A percentile compares a stretch with the other conserved stretches of the same genome.
Evolutionary conservation across 2,888 invertebrate species (phyloP).

Genomic region (Atethmia centrago): DNA sequence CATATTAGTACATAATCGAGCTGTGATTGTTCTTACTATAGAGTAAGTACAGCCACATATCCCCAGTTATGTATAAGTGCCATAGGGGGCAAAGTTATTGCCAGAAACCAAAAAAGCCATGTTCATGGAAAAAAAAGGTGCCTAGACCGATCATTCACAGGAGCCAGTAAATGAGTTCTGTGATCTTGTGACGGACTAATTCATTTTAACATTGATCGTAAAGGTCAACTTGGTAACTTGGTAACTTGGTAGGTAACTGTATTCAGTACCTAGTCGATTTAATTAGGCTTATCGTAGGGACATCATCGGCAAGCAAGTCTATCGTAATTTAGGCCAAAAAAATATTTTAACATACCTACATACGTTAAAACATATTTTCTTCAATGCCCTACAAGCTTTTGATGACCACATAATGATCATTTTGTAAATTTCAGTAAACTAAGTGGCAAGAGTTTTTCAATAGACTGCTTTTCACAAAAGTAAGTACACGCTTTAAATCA

Average conservation of each 20-base stretch:
- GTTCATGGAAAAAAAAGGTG: neutral
- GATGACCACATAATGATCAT: neutral
- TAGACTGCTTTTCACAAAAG: neutral
- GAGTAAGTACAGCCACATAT: too few relatives aligned
- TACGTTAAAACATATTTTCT: neutral
- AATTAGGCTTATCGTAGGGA: neutral
- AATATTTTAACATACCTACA: neutral
- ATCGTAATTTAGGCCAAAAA: neutral
- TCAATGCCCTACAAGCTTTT: neutral
- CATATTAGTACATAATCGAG: too few relatives aligned
- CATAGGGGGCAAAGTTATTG: too few relatives aligned
- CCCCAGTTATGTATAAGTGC: too few relatives aligned
- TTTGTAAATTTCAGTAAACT: neutral
- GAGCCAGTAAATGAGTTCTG: neutral
- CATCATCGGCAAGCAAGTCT: neutral
- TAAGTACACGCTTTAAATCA: constrained; percentile 21
- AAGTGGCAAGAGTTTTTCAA: constrained; percentile 1
- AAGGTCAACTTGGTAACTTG: neutral
- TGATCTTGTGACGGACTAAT: neutral
- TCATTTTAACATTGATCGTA: neutral
- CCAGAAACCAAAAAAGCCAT: neutral
- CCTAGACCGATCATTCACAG: neutral
- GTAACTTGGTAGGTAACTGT: too few relatives aligned
- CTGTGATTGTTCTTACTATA: too few relatives aligned
- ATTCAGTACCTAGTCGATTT: neutral